A percentile compares a stretch with the other conserved stretches of the same genome.
Conservation (phyloP, 2,113 vertebrate genomes). For the Bubo bubo region DNA sequence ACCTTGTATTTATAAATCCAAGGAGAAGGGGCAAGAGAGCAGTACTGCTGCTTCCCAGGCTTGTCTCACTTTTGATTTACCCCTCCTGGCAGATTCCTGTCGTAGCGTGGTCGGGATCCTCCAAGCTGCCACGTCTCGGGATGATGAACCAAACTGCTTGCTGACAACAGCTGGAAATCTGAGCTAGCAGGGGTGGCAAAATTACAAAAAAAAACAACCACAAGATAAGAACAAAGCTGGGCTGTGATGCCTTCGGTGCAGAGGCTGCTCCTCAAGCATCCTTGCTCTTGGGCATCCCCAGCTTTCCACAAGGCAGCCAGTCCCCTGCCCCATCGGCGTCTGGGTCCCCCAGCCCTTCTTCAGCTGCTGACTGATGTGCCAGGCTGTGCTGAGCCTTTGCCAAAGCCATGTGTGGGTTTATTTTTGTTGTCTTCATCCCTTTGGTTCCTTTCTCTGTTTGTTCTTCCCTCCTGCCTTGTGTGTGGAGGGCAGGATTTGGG, state of each 20-base stretch:
- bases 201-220: not conserved
- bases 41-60: not conserved
- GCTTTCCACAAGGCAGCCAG: not conserved
- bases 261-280: not conserved
- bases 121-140: fast-evolving
- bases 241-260: not conserved
- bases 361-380: fast-evolving
- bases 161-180: not conserved
- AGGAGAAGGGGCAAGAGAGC: not conserved
- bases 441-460: not conserved
- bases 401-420: not conserved
- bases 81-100: not conserved
- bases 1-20: not conserved
- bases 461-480: not conserved
- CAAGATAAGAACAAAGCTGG: not conserved
- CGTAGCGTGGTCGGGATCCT: fast-evolving
- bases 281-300: not conserved
- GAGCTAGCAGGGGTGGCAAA: not conserved
- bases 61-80: not conserved
- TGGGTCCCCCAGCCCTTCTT: not conserved
- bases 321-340: not conserved
- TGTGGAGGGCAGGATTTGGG: not conserved
- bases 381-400: not conserved
- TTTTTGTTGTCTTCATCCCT: not conserved
- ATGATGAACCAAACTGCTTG: not conserved